Evolutionary conservation across 2,888 invertebrate species (phyloP).

Genomic region (Ernsta delagoae): DNA sequence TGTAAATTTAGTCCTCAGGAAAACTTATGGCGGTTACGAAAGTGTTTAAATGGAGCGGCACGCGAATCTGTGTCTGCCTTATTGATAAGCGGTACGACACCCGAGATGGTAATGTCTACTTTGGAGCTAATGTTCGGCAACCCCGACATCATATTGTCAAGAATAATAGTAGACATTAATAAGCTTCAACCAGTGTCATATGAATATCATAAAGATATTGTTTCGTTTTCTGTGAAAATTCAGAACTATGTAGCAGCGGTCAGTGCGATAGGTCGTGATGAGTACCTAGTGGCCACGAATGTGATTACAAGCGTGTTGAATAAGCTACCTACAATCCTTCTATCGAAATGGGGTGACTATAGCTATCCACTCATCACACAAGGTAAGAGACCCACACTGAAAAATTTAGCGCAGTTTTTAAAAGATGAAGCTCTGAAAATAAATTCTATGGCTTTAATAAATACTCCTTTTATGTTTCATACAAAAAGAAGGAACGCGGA

Average conservation of each 20-base stretch:
- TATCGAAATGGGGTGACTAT: conserved; percentile 11
- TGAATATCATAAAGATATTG: background rate
- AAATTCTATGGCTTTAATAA: background rate
- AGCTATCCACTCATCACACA: background rate
- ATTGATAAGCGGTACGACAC: background rate
- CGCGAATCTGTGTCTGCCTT: background rate
- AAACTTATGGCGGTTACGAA: background rate
- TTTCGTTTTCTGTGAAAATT: no score
- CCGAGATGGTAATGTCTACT: background rate
- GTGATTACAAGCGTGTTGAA: background rate
- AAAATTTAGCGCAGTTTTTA: background rate
- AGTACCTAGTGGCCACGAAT: background rate
- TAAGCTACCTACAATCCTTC: conserved; percentile 3
- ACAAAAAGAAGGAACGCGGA: background rate
- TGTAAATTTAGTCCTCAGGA: background rate
- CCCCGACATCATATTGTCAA: background rate
- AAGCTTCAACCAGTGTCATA: background rate
- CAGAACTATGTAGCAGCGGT: background rate
- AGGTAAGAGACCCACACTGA: background rate
- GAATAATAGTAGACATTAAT: background rate
- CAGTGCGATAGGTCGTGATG: background rate
- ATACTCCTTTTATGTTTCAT: background rate
- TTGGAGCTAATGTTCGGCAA: background rate
- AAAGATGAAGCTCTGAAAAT: background rate
- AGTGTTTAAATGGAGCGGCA: background rate